Conservation (phyloP, 2,888 invertebrate genomes). For the Tanytarsus gracilentus region DNA sequence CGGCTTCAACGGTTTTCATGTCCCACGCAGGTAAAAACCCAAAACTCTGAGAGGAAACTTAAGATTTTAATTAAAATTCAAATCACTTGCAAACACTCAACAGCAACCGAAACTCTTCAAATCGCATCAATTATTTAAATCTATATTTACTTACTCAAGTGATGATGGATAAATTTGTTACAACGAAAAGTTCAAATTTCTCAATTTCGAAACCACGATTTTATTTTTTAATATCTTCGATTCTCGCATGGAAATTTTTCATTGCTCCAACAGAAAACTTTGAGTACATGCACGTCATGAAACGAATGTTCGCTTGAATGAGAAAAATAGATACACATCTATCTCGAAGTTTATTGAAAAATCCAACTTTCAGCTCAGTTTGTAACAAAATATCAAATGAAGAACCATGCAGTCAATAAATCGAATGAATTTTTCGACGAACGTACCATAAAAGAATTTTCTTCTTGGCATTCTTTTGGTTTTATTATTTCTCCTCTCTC, state of each 20-base stretch:
- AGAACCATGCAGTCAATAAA: constrained; percentile 14
- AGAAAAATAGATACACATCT: too few relatives aligned
- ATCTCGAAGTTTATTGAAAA: not conserved
- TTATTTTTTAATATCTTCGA: not conserved
- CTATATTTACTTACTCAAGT: too few relatives aligned
- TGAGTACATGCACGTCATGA: not conserved
- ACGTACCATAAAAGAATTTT: not conserved
- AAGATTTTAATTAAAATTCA: not conserved
- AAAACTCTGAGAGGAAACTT: not conserved
- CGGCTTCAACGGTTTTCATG: too few relatives aligned
- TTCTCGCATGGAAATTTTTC: not conserved
- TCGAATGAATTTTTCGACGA: constrained; percentile 5
- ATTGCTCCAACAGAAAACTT: not conserved
- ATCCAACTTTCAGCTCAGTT: not conserved
- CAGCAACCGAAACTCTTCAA: not conserved
- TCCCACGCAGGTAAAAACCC: too few relatives aligned
- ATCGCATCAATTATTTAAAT: constrained; percentile 26
- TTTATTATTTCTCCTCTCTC: not conserved
- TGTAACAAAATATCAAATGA: not conserved
- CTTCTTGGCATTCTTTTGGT: too few relatives aligned
- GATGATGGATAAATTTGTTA: too few relatives aligned
- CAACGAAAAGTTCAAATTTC: too few relatives aligned
- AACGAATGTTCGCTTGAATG: not conserved
- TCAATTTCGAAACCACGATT: too few relatives aligned
- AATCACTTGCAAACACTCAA: too few relatives aligned